Base-by-base conservation (phyloP, 2,113 vertebrate species). In the Anolis sagrei region DNA sequence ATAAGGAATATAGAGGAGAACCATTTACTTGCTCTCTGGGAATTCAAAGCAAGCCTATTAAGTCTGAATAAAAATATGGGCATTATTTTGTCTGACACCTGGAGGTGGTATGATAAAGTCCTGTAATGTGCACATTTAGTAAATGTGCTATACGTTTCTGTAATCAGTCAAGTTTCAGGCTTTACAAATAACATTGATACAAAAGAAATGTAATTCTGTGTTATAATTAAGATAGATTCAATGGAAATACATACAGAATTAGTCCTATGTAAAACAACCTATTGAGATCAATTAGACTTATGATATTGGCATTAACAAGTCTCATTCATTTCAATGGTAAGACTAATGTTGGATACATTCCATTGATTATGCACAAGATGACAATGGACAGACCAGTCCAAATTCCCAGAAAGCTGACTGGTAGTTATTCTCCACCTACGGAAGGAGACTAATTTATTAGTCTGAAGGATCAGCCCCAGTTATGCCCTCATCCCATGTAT, bases 21-120 rank as follows among this genome's bases (percentile, higher is more conserved):
- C 58, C 13, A 82, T 76, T 88, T 76, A 1, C 4, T 58, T 39
- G 21, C 75, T 69, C 48, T 44, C 27, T 62, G 77, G 85, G 82
- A 3, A 3, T 54, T 82, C 3, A 85, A 14, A 70, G 25, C 14
- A 4, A 36, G 7, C 76, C 54, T n/a, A 61, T 62, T 58, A n/a
- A 72, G 16, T 25, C 29, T 62, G 34, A 6, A 19, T 19, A 10
- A 39, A 14, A 4, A 29, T 19, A 21, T 4, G 70, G 18, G 58
- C 51, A 36, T n/a, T 79, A n/a, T 5, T 32, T 72, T 83, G 29
- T 39, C 18, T 48, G 34, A 70, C 25, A 21, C 25, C 27, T 25
- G 29, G 61, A 79, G 7, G 27, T 79, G 10, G 14, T 23, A 84
- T 25, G 34, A 79, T 2, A 29, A 27, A 72, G 5, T 8, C 11